Base-by-base conservation (phyloP, 2,888 invertebrate species). In the Patella caerulea region DNA sequence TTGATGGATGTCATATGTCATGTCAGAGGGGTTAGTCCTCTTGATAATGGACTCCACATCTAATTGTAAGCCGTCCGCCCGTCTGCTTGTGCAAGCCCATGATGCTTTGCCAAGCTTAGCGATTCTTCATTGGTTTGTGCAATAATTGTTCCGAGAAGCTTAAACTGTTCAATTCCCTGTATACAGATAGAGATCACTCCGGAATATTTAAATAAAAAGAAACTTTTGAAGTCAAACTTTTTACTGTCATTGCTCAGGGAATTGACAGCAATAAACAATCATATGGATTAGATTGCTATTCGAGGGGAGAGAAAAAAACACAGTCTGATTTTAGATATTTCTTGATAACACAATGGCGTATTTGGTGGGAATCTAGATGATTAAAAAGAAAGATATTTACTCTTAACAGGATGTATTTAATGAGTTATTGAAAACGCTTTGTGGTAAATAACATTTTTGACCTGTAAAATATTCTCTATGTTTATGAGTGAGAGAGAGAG, bases 1-100 rank as follows among this genome's bases (percentile, higher is more conserved):
- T 65, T 24, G 19, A 65, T 65, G 14, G 65, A 65, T 65, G 65
- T 65, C 65, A 65, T 65, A 19, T 65, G 65, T 65, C 65, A 65
- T 65, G 65, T 65, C 65, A 24, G 19, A 65, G 19, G 24, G 65
- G 65, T 65, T 65, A 11, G 65, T 14, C 24, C 65, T 65, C 65
- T 65, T 14, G 65, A 9, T 19, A 24, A 65, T 24, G 24, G 19
- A 24, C 19, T 65, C 24, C 19, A 14, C 2, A 3, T 24, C 24
- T 65, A 2, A 19, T 15, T 12, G 15, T 19, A 24, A 65, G 24
- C 14, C 65, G 12, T 65, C 14, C 24, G 14, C 9, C 11, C 65
- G 65, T 24, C 19, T 24, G 24, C 19, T 65, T 14, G 65, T 24
- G 24, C 19, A 19, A 65, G 19, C 24, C 19, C 19, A 24, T 11